phyloP scores from a whole-genome alignment of 2,797 vertebrate genomes.

The Podarcis lilfordi region DNA sequence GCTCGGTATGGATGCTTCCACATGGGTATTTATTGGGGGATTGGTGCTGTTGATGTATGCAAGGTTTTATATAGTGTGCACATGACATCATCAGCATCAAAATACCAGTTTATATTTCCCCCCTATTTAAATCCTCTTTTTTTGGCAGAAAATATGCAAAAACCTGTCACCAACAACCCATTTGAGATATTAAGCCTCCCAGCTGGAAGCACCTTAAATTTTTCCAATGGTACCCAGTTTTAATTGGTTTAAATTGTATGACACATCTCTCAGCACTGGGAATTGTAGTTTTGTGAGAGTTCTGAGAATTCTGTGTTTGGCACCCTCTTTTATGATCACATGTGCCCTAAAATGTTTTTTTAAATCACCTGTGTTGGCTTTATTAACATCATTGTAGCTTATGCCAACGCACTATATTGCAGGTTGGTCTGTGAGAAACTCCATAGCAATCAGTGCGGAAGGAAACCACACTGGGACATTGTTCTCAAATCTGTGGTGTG shows the following conservation, averaged over 20 bases:
- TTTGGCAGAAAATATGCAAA: no score
- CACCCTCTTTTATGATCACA: no score
- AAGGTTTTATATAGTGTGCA: neutral
- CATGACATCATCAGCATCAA: no score
- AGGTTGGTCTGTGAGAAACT: neutral
- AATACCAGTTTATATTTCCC: no score
- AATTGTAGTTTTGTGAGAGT: neutral
- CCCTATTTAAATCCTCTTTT: no score
- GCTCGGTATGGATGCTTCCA: no score
- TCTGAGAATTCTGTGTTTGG: neutral
- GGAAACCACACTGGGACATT: constrained; percentile 58
- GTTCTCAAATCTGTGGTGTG: constrained; percentile 7
- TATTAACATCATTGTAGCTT: neutral
- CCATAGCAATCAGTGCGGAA: constrained; percentile 45
- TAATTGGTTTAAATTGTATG: neutral
- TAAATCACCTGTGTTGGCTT: neutral
- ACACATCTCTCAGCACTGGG: neutral
- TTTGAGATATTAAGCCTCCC: fast-evolving
- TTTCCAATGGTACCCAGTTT: neutral
- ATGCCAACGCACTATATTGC: neutral
- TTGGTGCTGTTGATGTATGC: no score
- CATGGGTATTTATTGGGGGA: no score
- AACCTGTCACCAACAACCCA: neutral
- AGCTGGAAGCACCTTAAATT: neutral
- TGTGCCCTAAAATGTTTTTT: neutral